phyloP scores from a whole-genome alignment of 2,797 vertebrate genomes.

The Poecilia velifera region DNA sequence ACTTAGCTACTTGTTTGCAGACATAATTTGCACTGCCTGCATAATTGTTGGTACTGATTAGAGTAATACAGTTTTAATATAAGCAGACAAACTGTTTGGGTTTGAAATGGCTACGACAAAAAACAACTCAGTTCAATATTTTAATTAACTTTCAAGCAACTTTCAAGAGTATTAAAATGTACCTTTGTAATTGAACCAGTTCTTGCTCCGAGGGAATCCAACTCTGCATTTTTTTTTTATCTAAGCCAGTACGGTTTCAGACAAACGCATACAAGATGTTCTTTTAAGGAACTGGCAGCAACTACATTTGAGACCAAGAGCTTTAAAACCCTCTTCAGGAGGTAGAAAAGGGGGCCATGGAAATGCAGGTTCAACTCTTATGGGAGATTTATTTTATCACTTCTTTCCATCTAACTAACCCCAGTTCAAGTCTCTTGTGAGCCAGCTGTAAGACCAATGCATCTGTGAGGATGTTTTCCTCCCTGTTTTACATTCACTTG shows the following conservation, averaged over 20 bases:
- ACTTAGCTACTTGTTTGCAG: background rate
- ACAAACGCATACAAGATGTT: slow-evolving; percentile 4
- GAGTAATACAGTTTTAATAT: background rate
- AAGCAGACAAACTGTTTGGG: background rate
- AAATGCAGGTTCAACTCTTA: slow-evolving; percentile 8
- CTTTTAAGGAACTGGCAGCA: background rate
- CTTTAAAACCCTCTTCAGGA: slow-evolving; percentile 13
- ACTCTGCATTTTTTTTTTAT: background rate
- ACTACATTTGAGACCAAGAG: slow-evolving; percentile 8
- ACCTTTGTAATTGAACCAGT: background rate
- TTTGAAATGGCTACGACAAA: background rate
- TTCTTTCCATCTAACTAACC: slow-evolving; percentile 9
- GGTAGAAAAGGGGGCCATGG: background rate
- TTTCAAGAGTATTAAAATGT: background rate
- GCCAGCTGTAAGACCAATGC: background rate
- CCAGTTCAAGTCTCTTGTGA: background rate
- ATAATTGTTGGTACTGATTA: background rate
- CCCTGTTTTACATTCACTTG: background rate
- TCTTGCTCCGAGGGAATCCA: background rate
- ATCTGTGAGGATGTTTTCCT: slow-evolving; percentile 1
- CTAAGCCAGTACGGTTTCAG: background rate
- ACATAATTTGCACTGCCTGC: background rate
- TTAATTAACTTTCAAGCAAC: background rate
- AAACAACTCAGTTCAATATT: background rate
- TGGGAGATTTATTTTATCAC: slow-evolving; percentile 11